Evolutionary conservation across 1,140 invertebrate genomes (phyloP), one percentile per base, ranked within the genome.

Genomic region (Drosophila rhopaloa): DNA sequence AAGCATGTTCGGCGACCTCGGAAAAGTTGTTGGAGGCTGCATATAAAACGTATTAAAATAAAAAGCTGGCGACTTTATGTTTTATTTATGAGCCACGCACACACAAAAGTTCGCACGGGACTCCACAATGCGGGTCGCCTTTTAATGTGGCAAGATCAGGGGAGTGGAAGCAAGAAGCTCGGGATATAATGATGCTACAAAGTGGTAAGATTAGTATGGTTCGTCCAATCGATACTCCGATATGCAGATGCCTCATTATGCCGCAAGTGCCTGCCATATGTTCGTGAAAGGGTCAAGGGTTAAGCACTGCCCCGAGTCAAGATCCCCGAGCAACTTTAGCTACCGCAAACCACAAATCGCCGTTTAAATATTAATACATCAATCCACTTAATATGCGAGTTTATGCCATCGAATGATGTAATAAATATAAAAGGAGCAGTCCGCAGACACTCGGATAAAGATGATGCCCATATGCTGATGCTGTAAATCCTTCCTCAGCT

Each of bases 321-420:
- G 59, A 55, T 66, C 54, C 43, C 61, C 10, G 72, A 60, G 41
- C 40, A 76, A 44, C 54, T 53, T 56, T 27, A 41, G 50, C 24
- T 35, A 38, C 37, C 50, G 27, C 61, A 58, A 83, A 59, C 85
- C 85, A 76, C 85, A 90, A 90, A 85, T 85, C 86, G 73, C 68
- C 81, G 79, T 85, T 90, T 85, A 90, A 90, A 90, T 90, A 90
- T 90, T 90, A 86, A 90, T 90, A 90, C 81, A 90, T 90, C 86
- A 90, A 90, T 90, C 86, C 82, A 90, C 81, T 90, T 86, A 90
- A 90, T 85, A 90, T 82, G 86, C 72, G 86, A 85, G 79, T 82
- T 90, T 90, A 66, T 81, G 81, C 79, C 76, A 70, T 59, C 73
- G 79, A 90, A 85, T 90, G 86, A 76, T 86, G 81, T 55, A 82